Conservation (phyloP, 2,113 vertebrate species). For the Sarotherodon lohbergeri region DNA sequence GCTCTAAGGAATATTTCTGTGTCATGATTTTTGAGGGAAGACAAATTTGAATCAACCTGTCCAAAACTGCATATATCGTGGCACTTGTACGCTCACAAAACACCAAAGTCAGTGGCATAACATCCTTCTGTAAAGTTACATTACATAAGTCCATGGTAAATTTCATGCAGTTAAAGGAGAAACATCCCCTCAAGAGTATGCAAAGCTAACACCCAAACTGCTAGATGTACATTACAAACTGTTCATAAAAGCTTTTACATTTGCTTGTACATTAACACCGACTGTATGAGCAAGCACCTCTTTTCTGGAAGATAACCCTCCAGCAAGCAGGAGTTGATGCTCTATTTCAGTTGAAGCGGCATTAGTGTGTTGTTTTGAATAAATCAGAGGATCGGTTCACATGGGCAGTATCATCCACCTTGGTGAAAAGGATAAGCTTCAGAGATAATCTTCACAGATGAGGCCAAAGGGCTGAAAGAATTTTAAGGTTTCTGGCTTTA, state of each 20-base stretch:
- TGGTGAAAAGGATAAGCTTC: background rate
- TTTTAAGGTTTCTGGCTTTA: background rate
- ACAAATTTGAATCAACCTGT: background rate
- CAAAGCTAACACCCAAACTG: background rate
- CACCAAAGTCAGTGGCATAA: background rate
- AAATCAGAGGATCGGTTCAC: background rate
- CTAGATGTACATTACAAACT: background rate
- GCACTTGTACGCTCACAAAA: background rate
- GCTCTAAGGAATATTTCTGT: background rate
- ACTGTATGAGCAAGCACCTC: background rate
- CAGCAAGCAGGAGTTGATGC: background rate
- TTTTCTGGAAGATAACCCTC: constrained; percentile 9
- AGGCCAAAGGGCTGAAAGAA: background rate
- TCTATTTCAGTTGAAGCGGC: background rate
- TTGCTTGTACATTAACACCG: background rate
- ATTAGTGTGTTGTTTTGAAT: constrained; percentile 17
- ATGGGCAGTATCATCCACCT: background rate
- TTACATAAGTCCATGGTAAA: background rate
- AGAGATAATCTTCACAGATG: background rate
- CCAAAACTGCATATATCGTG: background rate
- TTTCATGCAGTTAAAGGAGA: background rate
- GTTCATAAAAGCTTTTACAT: constrained; percentile 4
- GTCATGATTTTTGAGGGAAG: background rate
- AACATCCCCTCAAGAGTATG: background rate
- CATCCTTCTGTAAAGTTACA: background rate